These are phyloP conservation scores for Macrobrachium rosenbergii DNA, from an alignment of 1,140 invertebrate genomes.

Conservation along the genomic window DNA sequence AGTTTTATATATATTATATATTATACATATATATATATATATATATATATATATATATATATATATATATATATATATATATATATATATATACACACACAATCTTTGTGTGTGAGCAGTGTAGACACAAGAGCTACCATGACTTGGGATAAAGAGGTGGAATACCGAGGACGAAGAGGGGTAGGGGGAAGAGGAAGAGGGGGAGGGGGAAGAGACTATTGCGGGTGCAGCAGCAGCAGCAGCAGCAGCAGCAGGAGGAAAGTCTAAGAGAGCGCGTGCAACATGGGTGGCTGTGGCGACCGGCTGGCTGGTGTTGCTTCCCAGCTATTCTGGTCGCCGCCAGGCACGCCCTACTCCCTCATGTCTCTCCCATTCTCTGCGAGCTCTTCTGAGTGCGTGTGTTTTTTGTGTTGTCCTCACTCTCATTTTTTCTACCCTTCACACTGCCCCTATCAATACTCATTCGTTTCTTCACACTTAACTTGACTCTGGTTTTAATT, in stretches of 20 bases:
- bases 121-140: background rate
- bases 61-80: background rate
- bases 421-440: background rate
- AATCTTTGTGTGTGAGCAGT: no score
- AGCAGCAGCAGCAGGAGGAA: constrained; percentile 9
- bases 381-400: no score
- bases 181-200: background rate
- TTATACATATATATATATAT: constrained; percentile 14
- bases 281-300: constrained; percentile 5
- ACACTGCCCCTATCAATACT: background rate
- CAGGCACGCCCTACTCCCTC: constrained; percentile 4
- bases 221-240: background rate
- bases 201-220: background rate
- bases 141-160: background rate
- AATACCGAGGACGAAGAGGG: background rate
- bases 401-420: no score
- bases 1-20: background rate
- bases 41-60: constrained; percentile 12
- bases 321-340: constrained; percentile 17
- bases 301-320: constrained; percentile 16
- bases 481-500: no score
- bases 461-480: background rate
- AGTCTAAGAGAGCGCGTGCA: constrained; percentile 4
- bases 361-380: no score
- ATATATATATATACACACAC: background rate